These are phyloP conservation scores for Vidua chalybeata DNA, from an alignment of 2,113 vertebrate genomes.

Conservation along the genomic window DNA sequence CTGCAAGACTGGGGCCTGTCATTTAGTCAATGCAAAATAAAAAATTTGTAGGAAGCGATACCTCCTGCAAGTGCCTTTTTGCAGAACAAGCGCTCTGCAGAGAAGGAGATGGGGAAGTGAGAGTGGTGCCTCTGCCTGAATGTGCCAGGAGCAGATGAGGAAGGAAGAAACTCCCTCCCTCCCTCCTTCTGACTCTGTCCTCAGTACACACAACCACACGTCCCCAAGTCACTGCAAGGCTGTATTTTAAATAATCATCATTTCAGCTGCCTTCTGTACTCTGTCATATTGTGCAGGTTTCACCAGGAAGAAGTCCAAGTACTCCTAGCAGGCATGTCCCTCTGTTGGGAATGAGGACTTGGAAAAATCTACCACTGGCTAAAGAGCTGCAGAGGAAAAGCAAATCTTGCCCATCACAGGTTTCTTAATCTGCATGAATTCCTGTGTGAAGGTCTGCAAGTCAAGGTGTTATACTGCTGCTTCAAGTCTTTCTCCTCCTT, in stretches of 20 bases:
- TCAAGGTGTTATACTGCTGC: neutral
- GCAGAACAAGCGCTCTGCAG: neutral
- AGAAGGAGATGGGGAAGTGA: neutral
- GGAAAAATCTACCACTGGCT: neutral
- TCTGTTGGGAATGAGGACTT: neutral
- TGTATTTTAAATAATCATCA: neutral
- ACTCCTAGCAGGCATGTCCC: neutral
- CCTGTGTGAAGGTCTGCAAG: neutral
- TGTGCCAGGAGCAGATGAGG: neutral
- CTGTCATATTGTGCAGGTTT: neutral
- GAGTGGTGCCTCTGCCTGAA: neutral
- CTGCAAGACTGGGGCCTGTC: neutral
- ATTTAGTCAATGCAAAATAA: conserved; percentile 6
- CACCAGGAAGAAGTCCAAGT: neutral
- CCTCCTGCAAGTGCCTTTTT: neutral
- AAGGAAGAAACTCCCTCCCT: neutral
- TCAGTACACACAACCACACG: rapidly evolving
- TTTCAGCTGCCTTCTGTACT: neutral
- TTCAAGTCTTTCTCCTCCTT: neutral
- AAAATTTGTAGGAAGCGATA: neutral
- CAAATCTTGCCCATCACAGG: neutral
- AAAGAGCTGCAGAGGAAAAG: neutral
- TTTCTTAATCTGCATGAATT: neutral
- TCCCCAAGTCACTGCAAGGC: neutral
- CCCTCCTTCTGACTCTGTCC: neutral